Base-by-base conservation (phyloP, 2,888 invertebrate species). In the Oeneis ivallda region DNA sequence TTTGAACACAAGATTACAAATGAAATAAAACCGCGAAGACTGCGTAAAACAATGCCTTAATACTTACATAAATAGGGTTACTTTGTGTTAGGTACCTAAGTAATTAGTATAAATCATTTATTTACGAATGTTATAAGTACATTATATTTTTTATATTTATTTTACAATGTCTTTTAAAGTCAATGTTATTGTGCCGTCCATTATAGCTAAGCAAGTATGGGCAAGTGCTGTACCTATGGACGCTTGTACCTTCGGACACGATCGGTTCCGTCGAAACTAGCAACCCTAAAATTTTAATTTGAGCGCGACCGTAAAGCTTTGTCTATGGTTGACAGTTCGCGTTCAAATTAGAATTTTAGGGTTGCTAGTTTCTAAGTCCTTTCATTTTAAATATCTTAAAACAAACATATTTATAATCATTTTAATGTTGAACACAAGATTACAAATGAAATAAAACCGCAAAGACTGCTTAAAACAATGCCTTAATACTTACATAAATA, bases 171-270 rank as follows among this genome's bases (percentile, higher is more conserved):
- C n/a, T 45, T 56, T 37, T 49, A 8, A 9, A 62, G 54, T 39
- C 43, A 39, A 60, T 68, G 67, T 69, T 69, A 70, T 69, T 74
- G 76, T 78, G 75, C 76, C 76, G 76, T 77, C 76, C 76, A 68
- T 43, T 32, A n/a, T 52, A 52, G 32, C 26, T 49, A 59, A 54
- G 37, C 11, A 3, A 54, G n/a, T n/a, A n/a, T n/a, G n/a, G n/a
- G n/a, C n/a, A n/a, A n/a, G n/a, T n/a, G n/a, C n/a, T n/a, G n/a
- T n/a, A n/a, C n/a, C n/a, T n/a, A n/a, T n/a, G n/a, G n/a, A n/a
- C n/a, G n/a, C n/a, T n/a, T n/a, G n/a, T n/a, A n/a, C n/a, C n/a
- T n/a, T n/a, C n/a, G n/a, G n/a, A n/a, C n/a, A n/a, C n/a, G n/a
- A n/a, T n/a, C n/a, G n/a, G n/a, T n/a, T n/a, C n/a, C n/a, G n/a